Evolutionary conservation across 2,888 invertebrate species (phyloP), one percentile per base, ranked within the genome.

Genomic region (Polyommatus iphigenia): DNA sequence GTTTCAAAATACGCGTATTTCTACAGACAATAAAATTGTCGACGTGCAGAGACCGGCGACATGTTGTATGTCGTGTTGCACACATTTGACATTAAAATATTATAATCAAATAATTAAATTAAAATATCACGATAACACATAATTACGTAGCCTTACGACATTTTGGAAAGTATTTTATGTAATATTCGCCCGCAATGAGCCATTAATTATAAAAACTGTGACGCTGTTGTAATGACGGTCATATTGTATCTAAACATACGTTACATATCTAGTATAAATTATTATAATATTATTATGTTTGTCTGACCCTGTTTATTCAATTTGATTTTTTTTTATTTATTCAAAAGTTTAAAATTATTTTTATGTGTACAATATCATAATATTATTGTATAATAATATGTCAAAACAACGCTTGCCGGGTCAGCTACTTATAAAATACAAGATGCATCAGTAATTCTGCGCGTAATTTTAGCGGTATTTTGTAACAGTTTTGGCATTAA

Each of bases 101-200:
- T 62, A 62, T 62, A 62, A 62, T 24, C 8, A 62, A 62, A 62
- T 62, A 62, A 62, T 62, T 62, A 62, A 62, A 59, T 59, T 59
- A 59, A 59, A 59, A 62, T 62, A 62, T 10, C 24, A 13, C 62
- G 62, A 24, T 62, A 62, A 62, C 59, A 3, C 59, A 62, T n/a
- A 0, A 62, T 62, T 10, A 62, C 24, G 20, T 62, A 20, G 13
- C 13, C 7, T 62, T 62, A 62, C 24, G 62, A 24, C 20, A 62
- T 62, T 62, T 62, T 62, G 3, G 62, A 62, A 62, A 62, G 62
- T 62, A 24, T 62, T 62, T 62, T 62, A 62, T 62, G 24, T 62
- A 62, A 62, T 20, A 24, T 24, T 62, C 24, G 62, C 10, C 59
- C 59, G n/a, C 59, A 59, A 59, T 20, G 62, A 24, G 62, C 24